Conservation (phyloP, 2,113 vertebrate genomes). For the Chascanopsetta lugubris region DNA sequence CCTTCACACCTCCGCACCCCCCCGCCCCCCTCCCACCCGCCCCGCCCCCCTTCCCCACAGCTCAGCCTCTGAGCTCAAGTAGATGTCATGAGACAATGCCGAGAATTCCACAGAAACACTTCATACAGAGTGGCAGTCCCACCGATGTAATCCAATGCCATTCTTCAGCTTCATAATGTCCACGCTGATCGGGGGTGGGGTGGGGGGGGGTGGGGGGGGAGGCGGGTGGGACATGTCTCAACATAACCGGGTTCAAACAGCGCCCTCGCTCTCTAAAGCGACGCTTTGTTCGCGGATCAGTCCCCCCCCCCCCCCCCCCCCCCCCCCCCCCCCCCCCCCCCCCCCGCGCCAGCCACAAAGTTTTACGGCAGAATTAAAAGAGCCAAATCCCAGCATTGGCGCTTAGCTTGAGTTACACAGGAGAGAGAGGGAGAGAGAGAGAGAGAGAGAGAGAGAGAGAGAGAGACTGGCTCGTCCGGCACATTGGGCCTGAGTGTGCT, state of each 20-base stretch:
- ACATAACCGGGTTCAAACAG: conserved; percentile 83
- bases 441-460: conserved; percentile 22
- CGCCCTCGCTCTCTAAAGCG: conserved; percentile 81
- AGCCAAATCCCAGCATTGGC: conserved; percentile 77
- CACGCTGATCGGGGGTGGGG: conserved; percentile 69
- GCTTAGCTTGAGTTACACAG: conserved; percentile 80
- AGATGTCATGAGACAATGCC: conserved; percentile 85
- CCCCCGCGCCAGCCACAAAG: conserved; percentile 76
- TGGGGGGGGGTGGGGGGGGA: conserved; percentile 48
- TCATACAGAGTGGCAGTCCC: conserved; percentile 83
- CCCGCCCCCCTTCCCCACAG: conserved; percentile 25
- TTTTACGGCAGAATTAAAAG: conserved; percentile 86
- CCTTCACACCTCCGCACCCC: background rate
- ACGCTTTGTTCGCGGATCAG: conserved; percentile 85
- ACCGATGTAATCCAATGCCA: conserved; percentile 87
- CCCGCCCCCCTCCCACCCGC: conserved; percentile 17
- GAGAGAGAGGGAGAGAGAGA: conserved; percentile 43
- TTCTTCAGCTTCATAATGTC: conserved; percentile 86
- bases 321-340: conserved; percentile 65
- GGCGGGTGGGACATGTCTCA: conserved; percentile 81
- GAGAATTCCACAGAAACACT: conserved; percentile 85
- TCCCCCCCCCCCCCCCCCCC: conserved; percentile 66
- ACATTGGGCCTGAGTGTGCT: conserved; percentile 29
- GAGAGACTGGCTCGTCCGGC: conserved; percentile 55
- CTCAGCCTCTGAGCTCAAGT: conserved; percentile 79